Conservation (phyloP, 2,888 invertebrate species). For the Melanophora roralis region DNA sequence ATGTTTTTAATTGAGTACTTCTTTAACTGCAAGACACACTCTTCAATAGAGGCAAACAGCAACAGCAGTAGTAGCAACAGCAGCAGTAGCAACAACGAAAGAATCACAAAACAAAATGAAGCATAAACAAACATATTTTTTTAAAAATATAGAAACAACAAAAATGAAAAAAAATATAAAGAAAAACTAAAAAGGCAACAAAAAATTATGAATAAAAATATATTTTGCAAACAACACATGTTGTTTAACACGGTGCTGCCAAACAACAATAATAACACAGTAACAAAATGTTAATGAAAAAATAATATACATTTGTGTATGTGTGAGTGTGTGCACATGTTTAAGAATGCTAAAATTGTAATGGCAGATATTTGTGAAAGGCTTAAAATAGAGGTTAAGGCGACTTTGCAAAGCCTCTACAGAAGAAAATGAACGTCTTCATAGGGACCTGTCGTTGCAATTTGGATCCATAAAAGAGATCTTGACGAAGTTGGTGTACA, state of each 20-base stretch:
- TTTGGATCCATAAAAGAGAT: too few relatives aligned
- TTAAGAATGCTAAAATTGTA: slow-evolving; percentile 26
- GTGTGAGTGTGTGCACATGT: not conserved
- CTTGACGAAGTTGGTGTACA: too few relatives aligned
- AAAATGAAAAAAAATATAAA: slow-evolving; percentile 40
- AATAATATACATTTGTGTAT: not conserved
- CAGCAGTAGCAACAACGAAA: slow-evolving; percentile 1
- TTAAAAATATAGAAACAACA: not conserved
- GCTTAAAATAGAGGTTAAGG: not conserved
- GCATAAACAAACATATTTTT: slow-evolving; percentile 8
- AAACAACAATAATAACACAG: not conserved
- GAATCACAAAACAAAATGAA: slow-evolving; percentile 37
- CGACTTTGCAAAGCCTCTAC: not conserved
- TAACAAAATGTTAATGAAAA: not conserved
- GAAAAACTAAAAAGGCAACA: not conserved
- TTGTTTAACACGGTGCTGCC: slow-evolving; percentile 16
- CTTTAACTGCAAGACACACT: slow-evolving; percentile 57
- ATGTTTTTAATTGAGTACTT: slow-evolving; percentile 63
- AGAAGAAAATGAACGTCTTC: too few relatives aligned
- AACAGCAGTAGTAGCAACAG: slow-evolving; percentile 13
- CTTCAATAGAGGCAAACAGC: slow-evolving; percentile 27
- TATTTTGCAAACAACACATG: slow-evolving; percentile 46
- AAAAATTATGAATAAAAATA: slow-evolving; percentile 32
- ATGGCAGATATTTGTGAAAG: slow-evolving; percentile 34
- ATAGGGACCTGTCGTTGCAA: too few relatives aligned